Base-by-base conservation (phyloP, 2,888 invertebrate species). In the Macrophya alboannulata region DNA sequence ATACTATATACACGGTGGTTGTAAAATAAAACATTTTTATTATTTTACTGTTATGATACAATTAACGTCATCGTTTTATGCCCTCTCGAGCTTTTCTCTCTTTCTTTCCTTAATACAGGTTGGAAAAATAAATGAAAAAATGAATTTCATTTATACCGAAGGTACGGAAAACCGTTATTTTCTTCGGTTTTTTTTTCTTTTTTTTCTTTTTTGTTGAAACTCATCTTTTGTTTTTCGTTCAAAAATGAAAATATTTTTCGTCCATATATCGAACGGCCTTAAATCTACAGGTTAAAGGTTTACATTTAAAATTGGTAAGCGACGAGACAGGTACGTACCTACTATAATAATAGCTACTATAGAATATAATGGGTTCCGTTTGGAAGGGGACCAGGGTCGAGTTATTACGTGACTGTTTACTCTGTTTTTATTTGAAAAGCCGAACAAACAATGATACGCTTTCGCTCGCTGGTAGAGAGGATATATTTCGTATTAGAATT, bases 401-500 rank as follows among this genome's bases (percentile, higher is more conserved):
- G 40, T n/a, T 71, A 40, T 68, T 71, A 71, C 71, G n/a, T 10
- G 4, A 71, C 40, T 71, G 71, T 71, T 71, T 71, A 71, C 40
- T 43, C 31, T 37, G 40, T 71, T 40, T 71, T 71, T 71, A 71
- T 71, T 71, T 71, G n/a, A 71, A 71, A 76, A 25, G 48, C 25
- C 76, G 76, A 76, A 76, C 76, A 76, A 76, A 76, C 76, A 76
- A 48, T 48, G 76, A 43, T 76, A 76, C 45, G 76, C 76, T 21
- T 25, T 48, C 4, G 3, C 25, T 25, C 48, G n/a, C 40, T 48
- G 48, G 31, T 2, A 76, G 76, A 15, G 45, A 4, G n/a, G n/a
- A n/a, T n/a, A 76, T 76, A 48, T 76, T 21, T 76, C 40, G 17
- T 40, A 8, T 40, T 71, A 71, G 48, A 76, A 76, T 76, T 76